Percentiles rank a stretch among this genome's conserved stretches.
Evolutionary conservation across 2,797 vertebrate genomes (phyloP).

Genomic region (Rachycentron canadum): DNA sequence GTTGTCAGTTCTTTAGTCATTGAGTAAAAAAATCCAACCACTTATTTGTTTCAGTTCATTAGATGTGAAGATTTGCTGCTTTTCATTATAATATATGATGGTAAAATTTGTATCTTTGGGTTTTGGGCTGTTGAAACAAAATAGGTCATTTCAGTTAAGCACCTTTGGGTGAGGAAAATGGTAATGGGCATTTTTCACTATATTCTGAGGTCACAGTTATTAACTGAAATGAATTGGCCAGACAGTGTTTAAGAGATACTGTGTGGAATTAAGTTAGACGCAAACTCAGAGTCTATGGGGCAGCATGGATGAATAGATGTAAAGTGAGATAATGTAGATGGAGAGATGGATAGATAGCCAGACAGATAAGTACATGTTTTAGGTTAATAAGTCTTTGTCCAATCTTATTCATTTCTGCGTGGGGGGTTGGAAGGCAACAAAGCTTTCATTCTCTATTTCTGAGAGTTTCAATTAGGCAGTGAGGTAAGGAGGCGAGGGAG

Average conservation of each 20-base stretch:
- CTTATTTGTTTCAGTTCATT: background rate
- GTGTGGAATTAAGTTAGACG: slow-evolving; percentile 24
- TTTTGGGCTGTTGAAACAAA: background rate
- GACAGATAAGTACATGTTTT: slow-evolving; percentile 25
- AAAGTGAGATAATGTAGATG: background rate
- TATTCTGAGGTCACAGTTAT: slow-evolving; percentile 6
- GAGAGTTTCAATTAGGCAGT: slow-evolving; percentile 63
- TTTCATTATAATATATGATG: background rate
- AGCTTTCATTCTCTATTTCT: slow-evolving; percentile 30
- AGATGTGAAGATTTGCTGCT: background rate
- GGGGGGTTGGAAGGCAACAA: slow-evolving; percentile 8
- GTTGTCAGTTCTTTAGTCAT: background rate
- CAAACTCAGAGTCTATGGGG: background rate
- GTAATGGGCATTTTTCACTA: background rate
- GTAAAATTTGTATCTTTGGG: background rate
- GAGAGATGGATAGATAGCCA: slow-evolving; percentile 9
- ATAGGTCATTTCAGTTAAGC: background rate
- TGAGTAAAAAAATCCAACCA: background rate
- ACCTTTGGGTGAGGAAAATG: background rate
- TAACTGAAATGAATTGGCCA: background rate
- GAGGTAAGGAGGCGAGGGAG: slow-evolving; percentile 43
- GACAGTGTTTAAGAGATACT: background rate
- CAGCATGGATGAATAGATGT: background rate
- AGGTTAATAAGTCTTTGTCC: slow-evolving; percentile 30
- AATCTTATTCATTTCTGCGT: slow-evolving; percentile 24